Conservation (phyloP, 2,888 invertebrate species). For the Sarcophaga rosellei region DNA sequence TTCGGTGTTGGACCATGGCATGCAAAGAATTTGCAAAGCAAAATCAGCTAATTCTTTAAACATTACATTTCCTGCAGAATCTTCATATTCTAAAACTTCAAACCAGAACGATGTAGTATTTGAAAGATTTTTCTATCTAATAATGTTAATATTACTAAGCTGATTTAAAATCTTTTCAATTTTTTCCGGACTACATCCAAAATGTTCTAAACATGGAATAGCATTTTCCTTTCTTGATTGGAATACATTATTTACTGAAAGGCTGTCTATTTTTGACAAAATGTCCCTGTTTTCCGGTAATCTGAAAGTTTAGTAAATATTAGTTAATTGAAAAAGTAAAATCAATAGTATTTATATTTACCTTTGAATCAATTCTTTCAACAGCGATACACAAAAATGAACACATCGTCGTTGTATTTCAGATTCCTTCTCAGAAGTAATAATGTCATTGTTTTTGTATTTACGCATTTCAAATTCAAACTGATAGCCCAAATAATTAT, state of each 20-base stretch:
- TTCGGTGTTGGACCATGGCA: not conserved
- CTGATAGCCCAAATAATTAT: no score
- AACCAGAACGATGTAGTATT: conserved; percentile 8
- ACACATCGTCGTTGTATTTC: not conserved
- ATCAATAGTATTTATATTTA: no score
- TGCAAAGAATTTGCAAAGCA: conserved; percentile 4
- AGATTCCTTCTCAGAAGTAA: no score
- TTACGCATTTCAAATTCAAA: not conserved
- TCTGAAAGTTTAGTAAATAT: no score
- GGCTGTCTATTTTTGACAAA: no score
- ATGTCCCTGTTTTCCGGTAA: no score
- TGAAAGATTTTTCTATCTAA: not conserved
- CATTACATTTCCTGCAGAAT: not conserved
- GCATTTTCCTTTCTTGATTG: no score
- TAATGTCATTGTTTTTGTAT: not conserved
- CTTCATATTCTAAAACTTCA: not conserved
- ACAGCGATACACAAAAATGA: no score
- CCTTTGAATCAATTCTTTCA: no score
- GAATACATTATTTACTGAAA: no score
- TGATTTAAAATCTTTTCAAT: not conserved
- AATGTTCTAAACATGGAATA: no score
- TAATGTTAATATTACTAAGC: conserved; percentile 1
- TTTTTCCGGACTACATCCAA: not conserved
- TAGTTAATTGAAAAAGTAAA: no score
- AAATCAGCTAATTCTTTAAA: conserved; percentile 1